These are phyloP conservation scores for Phalacrocorax pelagicus DNA, from an alignment of 2,113 vertebrate genomes.

Conservation along the genomic window DNA sequence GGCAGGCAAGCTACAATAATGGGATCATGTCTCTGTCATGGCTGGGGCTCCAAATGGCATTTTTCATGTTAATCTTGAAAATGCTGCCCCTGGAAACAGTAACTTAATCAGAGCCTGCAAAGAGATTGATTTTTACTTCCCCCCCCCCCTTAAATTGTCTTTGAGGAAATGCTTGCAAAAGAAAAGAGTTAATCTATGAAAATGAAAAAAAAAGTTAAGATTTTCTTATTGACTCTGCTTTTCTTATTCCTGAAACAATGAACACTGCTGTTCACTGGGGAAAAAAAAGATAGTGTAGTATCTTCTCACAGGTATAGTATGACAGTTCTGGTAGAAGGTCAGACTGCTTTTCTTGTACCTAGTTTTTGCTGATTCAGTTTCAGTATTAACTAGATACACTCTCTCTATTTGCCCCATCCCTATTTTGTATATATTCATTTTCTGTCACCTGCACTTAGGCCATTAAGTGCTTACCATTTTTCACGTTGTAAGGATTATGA, in stretches of 20 bases:
- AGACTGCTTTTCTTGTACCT: background rate
- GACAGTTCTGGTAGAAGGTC: background rate
- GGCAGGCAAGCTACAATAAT: background rate
- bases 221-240: background rate
- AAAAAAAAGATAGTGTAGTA: background rate
- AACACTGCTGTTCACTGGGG: background rate
- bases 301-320: background rate
- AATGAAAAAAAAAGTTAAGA: background rate
- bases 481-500: constrained; percentile 28
- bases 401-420: background rate
- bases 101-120: background rate
- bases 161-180: background rate
- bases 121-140: background rate
- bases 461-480: background rate
- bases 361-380: background rate
- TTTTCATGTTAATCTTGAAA: constrained; percentile 11
- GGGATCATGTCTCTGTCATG: background rate
- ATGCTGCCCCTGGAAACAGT: background rate
- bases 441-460: constrained; percentile 44
- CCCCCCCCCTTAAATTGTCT: background rate
- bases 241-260: background rate
- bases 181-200: background rate
- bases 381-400: background rate
- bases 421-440: constrained; percentile 59
- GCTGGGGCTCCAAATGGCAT: background rate